These are phyloP conservation scores for Empidonax traillii DNA, from an alignment of 2,113 vertebrate species.

Conservation along the genomic window DNA sequence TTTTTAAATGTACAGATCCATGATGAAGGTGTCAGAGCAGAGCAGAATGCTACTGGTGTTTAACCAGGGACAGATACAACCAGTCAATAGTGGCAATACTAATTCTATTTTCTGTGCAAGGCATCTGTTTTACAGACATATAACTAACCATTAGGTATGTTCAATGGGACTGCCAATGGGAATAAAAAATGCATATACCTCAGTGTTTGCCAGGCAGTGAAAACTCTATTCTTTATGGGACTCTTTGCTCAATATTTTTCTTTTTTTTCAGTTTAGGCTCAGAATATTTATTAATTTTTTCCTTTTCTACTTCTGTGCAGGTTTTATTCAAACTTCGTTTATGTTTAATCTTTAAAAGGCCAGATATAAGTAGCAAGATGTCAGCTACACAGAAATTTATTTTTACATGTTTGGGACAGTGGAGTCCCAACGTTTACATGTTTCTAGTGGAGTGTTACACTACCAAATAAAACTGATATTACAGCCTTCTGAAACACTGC, in stretches of 20 bases:
- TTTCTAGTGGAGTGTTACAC: background rate
- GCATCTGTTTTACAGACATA: background rate
- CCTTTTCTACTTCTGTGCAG: background rate
- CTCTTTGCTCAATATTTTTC: background rate
- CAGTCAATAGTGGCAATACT: background rate
- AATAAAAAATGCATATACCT: background rate
- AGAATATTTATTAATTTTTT: background rate
- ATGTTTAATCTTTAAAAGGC: background rate
- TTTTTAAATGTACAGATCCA: background rate
- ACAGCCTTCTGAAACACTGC: background rate
- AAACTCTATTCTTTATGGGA: background rate
- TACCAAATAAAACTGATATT: background rate
- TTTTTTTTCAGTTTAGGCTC: background rate
- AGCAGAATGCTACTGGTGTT: background rate
- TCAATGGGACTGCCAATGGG: background rate
- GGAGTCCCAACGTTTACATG: too few species aligned
- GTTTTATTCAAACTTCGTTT: background rate
- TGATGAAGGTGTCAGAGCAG: background rate
- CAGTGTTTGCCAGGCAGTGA: background rate
- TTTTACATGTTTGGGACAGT: background rate
- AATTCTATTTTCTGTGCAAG: background rate
- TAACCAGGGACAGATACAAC: background rate
- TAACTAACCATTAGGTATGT: background rate
- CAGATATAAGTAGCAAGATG: background rate
- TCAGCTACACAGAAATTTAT: background rate